Evolutionary conservation across 2,888 invertebrate species (phyloP), one percentile per base, ranked within the genome.

Genomic region (Drosophila ustulata): DNA sequence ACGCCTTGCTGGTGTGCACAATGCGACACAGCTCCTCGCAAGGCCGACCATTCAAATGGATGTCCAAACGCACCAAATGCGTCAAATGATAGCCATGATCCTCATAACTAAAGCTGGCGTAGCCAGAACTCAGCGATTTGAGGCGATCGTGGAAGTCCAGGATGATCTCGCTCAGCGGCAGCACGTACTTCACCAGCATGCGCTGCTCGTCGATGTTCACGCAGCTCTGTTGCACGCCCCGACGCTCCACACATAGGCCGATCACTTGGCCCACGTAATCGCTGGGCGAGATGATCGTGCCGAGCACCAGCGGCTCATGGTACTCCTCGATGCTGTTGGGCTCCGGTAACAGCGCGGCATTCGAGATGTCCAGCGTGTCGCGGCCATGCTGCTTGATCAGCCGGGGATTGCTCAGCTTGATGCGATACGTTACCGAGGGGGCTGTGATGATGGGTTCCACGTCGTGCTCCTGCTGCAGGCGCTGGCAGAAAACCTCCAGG

Each of bases 61-160:
- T 91, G 39, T 93, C 93, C 92, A 98, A 96, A 92, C 97, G 97
- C 0, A 96, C 95, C 83, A 99, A 93, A 66, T 95, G 93, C 70
- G 98, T 95, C 71, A 91, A 90, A 89, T 96, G 94, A 92, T 96
- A 99, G 1, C 97, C 98, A 86, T 95, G 92, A 90, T 97, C 96
- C 92, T 98, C 97, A 90, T 98, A 98, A 92, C 98, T 98, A 90
- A 98, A 98, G 91, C 97, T 97, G 1, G 98, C 99, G 93, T 98
- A 99, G 32, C 99, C 99, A 0, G 98, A 98, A 3, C 97, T 96
- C 18, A 97, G 86, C 11, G 96, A 96, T 92, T 99, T 99, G 2
- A 99, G 93, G 3, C 94, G 94, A 90, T 99, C 99, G 90, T 98
- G 98, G 92, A 99, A 99, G 92, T 99, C 98, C 7, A 98, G 93